A percentile compares a stretch with the other conserved stretches of the same genome.
Evolutionary conservation across 2,888 invertebrate genomes (phyloP).

Genomic region (Abrostola tripartita): DNA sequence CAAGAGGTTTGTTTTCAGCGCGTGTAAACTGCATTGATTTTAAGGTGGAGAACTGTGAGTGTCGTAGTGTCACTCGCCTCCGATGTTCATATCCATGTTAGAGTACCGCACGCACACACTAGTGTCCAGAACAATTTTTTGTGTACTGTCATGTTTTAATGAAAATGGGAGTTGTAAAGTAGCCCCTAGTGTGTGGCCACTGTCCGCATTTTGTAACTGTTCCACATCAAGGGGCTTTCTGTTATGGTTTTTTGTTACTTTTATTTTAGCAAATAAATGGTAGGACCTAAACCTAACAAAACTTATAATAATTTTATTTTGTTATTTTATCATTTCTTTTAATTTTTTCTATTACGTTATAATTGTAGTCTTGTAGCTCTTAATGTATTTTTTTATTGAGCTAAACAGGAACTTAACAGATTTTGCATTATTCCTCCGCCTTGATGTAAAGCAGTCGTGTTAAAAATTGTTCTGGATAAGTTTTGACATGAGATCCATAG

Average conservation of each 20-base stretch:
- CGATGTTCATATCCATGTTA: conserved; percentile 84
- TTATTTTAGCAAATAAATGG: conserved; percentile 2
- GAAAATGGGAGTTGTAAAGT: conserved; percentile 19
- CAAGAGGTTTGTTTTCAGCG: conserved; percentile 87
- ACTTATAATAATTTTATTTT: conserved; percentile 10
- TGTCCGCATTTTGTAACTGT: background rate
- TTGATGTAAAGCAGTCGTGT: conserved; percentile 57
- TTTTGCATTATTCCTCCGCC: conserved; percentile 71
- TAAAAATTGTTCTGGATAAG: conserved; percentile 85
- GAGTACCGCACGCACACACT: conserved; percentile 81
- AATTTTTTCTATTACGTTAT: background rate
- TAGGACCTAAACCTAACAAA: background rate
- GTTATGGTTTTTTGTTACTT: conserved; percentile 5
- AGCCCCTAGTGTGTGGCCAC: background rate
- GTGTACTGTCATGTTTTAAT: conserved; percentile 40
- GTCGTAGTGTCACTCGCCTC: conserved; percentile 85
- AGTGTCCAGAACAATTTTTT: conserved; percentile 72
- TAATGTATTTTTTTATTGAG: conserved; percentile 22
- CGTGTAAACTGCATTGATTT: conserved; percentile 89
- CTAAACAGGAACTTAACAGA: conserved; percentile 32
- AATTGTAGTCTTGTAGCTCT: conserved; percentile 6
- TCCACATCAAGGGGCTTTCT: conserved; percentile 2
- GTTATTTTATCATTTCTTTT: background rate
- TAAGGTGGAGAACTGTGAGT: conserved; percentile 89
- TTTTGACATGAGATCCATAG: conserved; percentile 71